Conservation (phyloP, 2,113 vertebrate species). For the Misgurnus mizolepis region DNA sequence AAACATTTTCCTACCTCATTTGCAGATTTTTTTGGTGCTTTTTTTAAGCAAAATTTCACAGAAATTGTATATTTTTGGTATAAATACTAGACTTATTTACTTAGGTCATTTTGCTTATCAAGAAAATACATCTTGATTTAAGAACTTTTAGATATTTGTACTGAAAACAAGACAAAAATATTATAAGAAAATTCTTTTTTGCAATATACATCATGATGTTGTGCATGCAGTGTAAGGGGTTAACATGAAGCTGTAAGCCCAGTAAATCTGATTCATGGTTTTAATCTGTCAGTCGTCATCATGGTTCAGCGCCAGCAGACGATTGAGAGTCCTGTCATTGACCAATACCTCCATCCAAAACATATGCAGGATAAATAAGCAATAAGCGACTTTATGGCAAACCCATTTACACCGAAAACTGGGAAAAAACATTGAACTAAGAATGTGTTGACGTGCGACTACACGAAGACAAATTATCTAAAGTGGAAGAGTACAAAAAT, state of each 20-base stretch:
- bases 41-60: no score
- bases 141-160: no score
- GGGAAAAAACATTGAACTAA: not conserved
- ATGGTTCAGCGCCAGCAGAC: not conserved
- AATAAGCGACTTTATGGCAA: not conserved
- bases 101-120: no score
- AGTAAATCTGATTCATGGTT: constrained; percentile 9
- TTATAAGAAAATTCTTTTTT: no score
- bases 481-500: constrained; percentile 39
- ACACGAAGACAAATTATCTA: constrained; percentile 44
- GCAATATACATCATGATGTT: not conserved
- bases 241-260: constrained; percentile 1
- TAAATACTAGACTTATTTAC: no score
- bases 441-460: constrained; percentile 39
- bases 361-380: no score
- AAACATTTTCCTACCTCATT: no score
- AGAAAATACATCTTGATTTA: no score
- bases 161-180: no score
- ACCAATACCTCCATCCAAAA: not conserved
- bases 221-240: constrained; percentile 7
- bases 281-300: constrained; percentile 10
- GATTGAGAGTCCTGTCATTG: not conserved
- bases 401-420: not conserved
- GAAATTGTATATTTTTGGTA: no score
- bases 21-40: no score